Evolutionary conservation across 2,888 invertebrate genomes (phyloP), one percentile per base, ranked within the genome.

Genomic region (Hirtodrosophila histrioides): DNA sequence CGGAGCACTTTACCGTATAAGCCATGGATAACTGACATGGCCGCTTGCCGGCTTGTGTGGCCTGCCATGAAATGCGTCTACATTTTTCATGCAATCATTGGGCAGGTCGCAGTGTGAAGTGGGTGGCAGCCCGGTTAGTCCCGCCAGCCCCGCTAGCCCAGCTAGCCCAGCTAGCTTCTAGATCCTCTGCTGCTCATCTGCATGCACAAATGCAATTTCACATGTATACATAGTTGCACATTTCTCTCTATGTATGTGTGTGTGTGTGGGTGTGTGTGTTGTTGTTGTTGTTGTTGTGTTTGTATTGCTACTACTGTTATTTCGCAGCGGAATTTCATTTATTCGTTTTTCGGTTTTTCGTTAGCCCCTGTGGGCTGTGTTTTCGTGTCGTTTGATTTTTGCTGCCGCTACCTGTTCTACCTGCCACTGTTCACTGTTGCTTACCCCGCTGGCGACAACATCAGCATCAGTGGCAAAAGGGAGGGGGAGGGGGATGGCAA

Each of bases 141-240:
- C 7, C 41, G 10, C 10, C n/a, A 6, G 4, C 9, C 29, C 33
- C 17, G 27, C 37, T 6, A 12, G 3, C 9, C 8, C 8, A 17
- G 17, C 17, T 1, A 17, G 2, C n/a, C n/a, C 29, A n/a, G 33
- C 41, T 27, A 7, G 10, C 43, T 24, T 29, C 45, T 17, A 43
- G 24, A 43, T 43, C 49, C 45, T 43, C 49, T 51, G 66, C 29
- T 54, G 60, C 61, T 73, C 78, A 67, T 75, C 69, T 69, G 75
- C 74, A 80, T 74, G 58, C 78, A 65, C 76, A 76, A 78, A 82
- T 80, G 77, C 78, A 80, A 83, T 81, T 81, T 78, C 63, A 65
- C 73, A 72, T 78, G 65, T 60, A 66, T 46, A 74, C 58, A 69
- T 41, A 58, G 51, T 58, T 63, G 39, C 46, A 56, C 46, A 54